These are phyloP conservation scores for Drosophila koepferae DNA, from an alignment of 2,888 invertebrate species.

Conservation along the genomic window DNA sequence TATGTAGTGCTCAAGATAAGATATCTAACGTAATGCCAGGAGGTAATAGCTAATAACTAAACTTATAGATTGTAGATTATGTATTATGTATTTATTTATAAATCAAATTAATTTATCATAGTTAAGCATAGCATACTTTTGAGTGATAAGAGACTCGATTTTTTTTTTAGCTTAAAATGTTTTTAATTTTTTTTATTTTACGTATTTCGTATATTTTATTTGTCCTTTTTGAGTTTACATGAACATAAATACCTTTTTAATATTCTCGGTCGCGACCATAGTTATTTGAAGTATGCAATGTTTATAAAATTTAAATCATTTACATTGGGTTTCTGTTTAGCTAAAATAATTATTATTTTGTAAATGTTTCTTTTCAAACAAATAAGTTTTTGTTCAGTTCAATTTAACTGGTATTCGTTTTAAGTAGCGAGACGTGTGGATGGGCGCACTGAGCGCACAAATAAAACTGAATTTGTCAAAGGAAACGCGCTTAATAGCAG, in stretches of 20 bases:
- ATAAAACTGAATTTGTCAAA: constrained; percentile 78
- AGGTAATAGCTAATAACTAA: constrained; percentile 18
- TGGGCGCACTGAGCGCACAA: constrained; percentile 66
- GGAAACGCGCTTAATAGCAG: constrained; percentile 70
- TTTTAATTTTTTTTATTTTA: neutral
- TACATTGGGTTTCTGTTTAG: neutral
- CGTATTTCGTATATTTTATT: neutral
- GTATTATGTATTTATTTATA: neutral
- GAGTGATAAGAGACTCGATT: constrained; percentile 7
- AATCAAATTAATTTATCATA: neutral
- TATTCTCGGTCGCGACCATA: constrained; percentile 63
- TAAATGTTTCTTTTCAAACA: neutral
- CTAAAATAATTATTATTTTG: neutral
- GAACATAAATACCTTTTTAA: constrained; percentile 54
- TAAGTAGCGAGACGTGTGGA: constrained; percentile 59
- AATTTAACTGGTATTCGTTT: constrained; percentile 10
- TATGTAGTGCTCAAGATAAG: constrained; percentile 40
- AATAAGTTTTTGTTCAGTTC: neutral
- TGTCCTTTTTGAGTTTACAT: neutral
- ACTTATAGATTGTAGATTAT: constrained; percentile 5
- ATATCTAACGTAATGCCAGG: constrained; percentile 8
- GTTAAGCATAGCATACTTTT: constrained; percentile 51
- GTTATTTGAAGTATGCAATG: neutral
- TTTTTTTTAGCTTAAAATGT: no score
- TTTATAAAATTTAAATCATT: constrained; percentile 10